A percentile compares a stretch with the other conserved stretches of the same genome.
These are phyloP conservation scores for Zaprionus gabonicus DNA, from an alignment of 1,140 invertebrate genomes.

Conservation along the genomic window DNA sequence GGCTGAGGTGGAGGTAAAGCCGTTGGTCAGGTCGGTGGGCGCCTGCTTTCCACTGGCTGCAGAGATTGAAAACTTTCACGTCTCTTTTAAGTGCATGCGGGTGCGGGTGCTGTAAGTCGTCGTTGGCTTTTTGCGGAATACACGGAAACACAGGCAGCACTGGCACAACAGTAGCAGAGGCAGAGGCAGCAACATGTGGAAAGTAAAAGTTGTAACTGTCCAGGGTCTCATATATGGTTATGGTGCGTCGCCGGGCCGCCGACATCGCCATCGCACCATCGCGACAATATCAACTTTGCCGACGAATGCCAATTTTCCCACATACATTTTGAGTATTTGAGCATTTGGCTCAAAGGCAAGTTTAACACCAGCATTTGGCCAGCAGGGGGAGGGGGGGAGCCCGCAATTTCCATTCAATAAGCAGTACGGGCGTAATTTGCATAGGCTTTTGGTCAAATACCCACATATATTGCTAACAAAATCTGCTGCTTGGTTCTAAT, in stretches of 20 bases:
- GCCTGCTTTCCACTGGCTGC: constrained; percentile 33
- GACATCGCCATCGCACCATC: constrained; percentile 26
- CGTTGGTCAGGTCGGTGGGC: constrained; percentile 49
- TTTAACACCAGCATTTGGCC: constrained; percentile 74
- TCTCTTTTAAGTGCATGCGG: constrained; percentile 78
- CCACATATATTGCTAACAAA: constrained; percentile 48
- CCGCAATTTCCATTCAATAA: constrained; percentile 36
- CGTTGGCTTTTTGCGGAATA: constrained; percentile 49
- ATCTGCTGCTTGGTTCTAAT: constrained; percentile 59
- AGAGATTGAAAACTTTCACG: constrained; percentile 71
- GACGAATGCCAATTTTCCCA: constrained; percentile 78
- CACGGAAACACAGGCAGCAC: constrained; percentile 57
- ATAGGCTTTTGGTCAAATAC: constrained; percentile 67
- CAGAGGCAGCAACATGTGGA: constrained; percentile 58
- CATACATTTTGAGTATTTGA: constrained; percentile 66
- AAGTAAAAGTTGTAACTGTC: constrained; percentile 77
- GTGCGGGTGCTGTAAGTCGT: constrained; percentile 65
- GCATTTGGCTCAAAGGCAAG: constrained; percentile 47
- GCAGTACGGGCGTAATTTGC: constrained; percentile 61
- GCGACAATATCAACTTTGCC: constrained; percentile 33
- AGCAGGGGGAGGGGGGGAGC: constrained; percentile 21
- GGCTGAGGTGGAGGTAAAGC: constrained; percentile 25
- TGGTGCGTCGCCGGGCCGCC: constrained; percentile 54
- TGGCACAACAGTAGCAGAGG: constrained; percentile 50
- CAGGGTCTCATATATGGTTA: constrained; percentile 74